Evolutionary conservation across 2,888 invertebrate genomes (phyloP), one percentile per base, ranked within the genome.

Genomic region (Macrophya annulata): DNA sequence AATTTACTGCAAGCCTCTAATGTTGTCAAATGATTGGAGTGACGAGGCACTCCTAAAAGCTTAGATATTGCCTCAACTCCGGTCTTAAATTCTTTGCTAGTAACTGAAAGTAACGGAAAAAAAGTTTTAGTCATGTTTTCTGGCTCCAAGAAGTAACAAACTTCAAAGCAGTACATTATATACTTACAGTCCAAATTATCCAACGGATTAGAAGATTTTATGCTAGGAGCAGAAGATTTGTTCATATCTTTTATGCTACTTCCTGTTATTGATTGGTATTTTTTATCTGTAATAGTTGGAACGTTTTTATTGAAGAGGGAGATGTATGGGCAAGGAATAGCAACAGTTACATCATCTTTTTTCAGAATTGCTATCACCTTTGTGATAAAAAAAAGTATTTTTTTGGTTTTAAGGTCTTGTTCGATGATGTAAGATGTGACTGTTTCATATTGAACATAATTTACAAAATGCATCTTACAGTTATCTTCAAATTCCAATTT

Each of bases 181-280:
- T 90, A 95, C 97, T 96, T 94, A 98, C 98, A 98, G 92, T 98
- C 96, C 88, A 98, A 95, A 91, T 97, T 97, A 92, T 98, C 98
- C 87, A 98, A 94, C 15, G 98, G 97, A 94, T 98, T 98, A 87
- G 96, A 95, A 51, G 97, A 96, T 37, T 97, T 96, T 85, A 97
- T 95, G 93, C 95, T 96, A 0, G 98, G 98, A 8, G 95, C 95
- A 89, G 95, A 95, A 55, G 94, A 92, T 88, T 95, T 94, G 88
- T 94, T 95, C 88, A 96, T 95, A 48, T 71, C 85, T 59, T 94
- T 94, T 5, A 94, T 87, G 91, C 95, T 95, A 86, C 95, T 95
- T 17, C 96, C 95, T 88, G 96, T 96, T 40, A 96, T 95, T 88
- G 95, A 93, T 88, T 96, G 96, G 90, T 96, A 98, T 89, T 96